Base-by-base conservation (phyloP, 92 coral and sea anemone genomes). In the Phymanthus crucifer region DNA sequence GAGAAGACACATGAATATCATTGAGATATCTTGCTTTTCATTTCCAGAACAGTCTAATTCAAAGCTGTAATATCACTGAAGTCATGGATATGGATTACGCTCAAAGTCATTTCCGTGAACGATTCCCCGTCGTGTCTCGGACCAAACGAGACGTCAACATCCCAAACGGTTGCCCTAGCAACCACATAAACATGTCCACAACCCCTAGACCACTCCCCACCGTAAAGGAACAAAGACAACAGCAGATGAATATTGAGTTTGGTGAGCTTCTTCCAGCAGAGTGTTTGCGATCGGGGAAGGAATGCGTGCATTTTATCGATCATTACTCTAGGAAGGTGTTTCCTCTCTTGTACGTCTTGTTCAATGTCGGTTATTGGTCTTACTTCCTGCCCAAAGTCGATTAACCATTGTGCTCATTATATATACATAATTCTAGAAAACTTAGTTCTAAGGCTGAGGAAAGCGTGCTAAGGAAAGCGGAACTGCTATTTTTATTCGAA, bases 281-380 rank as follows among this genome's bases (percentile, higher is more conserved):
- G 5, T 65, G 83, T 16, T 69, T 67, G 14, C 57, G 56, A 10
- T 38, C 71, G 12, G 74, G 34, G 32, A 67, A 74, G 34, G 68
- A 56, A 21, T 40, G 75, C 27, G 87, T 87, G 8, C 97, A 92
- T 81, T 87, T 80, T 31, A 89, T 92, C 12, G 97, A 92, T 71
- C 71, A 72, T 19, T 87, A 87, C 82, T 91, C 97, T n/a, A 83
- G 90, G 64, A 87, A 80, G 70, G 79, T 92, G 57, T 92, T 92
- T 31, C 97, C 97, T 18, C 86, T 86, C 31, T 81, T 90, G 1
- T 92, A 83, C 56, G 79, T 85, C 31, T 80, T 92, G 78, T 92
- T 90, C 36, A 92, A 92, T 68, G 78, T 92, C 68, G 80, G 89
- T 0, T 92, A 92, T 74, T 92, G 97, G 97, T 92, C 94, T 23